Evolutionary conservation across 1,140 invertebrate genomes (phyloP), one percentile per base, ranked within the genome.

Genomic region (Microvelia longipes): DNA sequence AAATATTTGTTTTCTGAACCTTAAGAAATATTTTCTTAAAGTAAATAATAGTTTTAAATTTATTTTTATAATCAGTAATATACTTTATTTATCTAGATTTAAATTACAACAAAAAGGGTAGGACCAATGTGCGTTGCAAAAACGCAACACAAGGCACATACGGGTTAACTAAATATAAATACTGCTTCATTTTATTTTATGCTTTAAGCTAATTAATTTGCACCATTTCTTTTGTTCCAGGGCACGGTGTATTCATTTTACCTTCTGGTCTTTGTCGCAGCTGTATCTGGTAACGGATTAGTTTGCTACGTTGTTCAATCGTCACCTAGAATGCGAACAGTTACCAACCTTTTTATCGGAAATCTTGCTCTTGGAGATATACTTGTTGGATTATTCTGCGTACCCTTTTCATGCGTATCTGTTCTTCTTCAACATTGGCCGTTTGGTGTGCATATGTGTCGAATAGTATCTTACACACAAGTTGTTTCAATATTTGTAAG

Each of bases 261-360:
- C 80, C 83, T 84, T 64, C 77, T 83, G 27, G 85, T 93, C 5
- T 90, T 93, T 70, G 76, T 93, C 1, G 79, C 89, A 0, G 89
- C 90, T 0, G 76, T 94, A 5, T 73, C 87, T 0, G 92, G 91
- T 1, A 94, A 94, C 76, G 86, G 86, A 15, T 83, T 91, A 1
- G 90, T 94, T 2, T 92, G 90, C 77, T 92, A 89, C 76, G 88
- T 93, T 5, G 90, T 94, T 0, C 81, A 88, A 68, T 84, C 85
- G 11, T 88, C 86, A 27, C 86, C 89, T 0, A 82, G 88, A 29
- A 94, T 93, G 91, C 84, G 88, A 71, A 93, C 91, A 0, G 90
- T 93, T 0, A 93, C 91, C 1, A 94, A 94, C 75, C 90, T 89
- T 76, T 92, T 93, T 76, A 93, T 94, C 72, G 86, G 87, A 72